Conservation (phyloP, 2,888 invertebrate species). For the Stenolophus ochropezus region DNA sequence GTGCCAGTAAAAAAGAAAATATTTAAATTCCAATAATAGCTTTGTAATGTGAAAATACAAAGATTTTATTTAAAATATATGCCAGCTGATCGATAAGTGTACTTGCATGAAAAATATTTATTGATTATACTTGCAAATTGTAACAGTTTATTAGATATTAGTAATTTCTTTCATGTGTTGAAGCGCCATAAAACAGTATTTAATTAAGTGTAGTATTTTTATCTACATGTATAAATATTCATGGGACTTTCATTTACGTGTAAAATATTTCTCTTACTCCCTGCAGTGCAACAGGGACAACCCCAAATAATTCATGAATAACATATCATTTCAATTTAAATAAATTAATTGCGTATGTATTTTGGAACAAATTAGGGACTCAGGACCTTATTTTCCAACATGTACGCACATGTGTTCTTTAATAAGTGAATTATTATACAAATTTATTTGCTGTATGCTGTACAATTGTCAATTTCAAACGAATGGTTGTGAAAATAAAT, state of each 20-base stretch:
- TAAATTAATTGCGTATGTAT: constrained; percentile 24
- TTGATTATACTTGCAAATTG: background rate
- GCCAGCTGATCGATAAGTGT: background rate
- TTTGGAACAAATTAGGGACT: constrained; percentile 15
- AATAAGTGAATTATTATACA: constrained; percentile 14
- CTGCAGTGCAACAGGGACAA: constrained; percentile 1
- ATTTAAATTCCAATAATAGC: background rate
- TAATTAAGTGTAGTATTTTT: constrained; percentile 29
- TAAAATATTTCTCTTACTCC: background rate
- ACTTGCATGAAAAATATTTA: background rate
- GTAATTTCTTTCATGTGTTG: background rate
- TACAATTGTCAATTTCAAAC: background rate
- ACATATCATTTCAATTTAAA: constrained; percentile 36
- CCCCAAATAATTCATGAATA: constrained; percentile 40
- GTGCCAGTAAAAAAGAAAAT: background rate
- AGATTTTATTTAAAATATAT: background rate
- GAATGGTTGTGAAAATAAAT: background rate
- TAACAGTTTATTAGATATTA: background rate
- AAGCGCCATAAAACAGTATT: constrained; percentile 10
- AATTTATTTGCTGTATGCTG: background rate
- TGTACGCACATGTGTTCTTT: background rate
- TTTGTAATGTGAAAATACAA: background rate
- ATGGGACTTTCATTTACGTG: constrained; percentile 18
- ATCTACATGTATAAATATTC: constrained; percentile 25
- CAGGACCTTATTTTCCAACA: background rate